Conservation (phyloP, 2,797 vertebrate genomes). For the Borostomias antarcticus region DNA sequence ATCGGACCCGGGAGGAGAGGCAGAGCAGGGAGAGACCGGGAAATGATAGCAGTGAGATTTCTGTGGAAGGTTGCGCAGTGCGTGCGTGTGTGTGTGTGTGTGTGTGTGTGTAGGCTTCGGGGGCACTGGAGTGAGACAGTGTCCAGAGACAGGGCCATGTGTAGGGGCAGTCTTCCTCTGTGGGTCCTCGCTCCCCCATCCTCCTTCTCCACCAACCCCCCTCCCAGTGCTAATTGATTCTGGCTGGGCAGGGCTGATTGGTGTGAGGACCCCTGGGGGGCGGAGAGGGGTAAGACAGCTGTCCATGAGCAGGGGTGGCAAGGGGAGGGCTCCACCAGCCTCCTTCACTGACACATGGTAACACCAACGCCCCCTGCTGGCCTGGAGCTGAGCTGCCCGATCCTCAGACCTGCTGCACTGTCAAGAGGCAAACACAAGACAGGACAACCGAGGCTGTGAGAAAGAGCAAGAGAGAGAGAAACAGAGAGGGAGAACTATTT, state of each 20-base stretch:
- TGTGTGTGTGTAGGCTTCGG: neutral
- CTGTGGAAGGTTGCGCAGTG: neutral
- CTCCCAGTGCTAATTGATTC: constrained; percentile 67
- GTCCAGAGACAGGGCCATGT: constrained; percentile 43
- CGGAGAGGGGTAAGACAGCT: constrained; percentile 52
- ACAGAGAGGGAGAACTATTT: neutral
- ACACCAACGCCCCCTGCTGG: constrained; percentile 34
- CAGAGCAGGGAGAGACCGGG: neutral
- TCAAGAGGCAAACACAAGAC: neutral
- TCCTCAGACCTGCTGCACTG: neutral
- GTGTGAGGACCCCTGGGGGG: constrained; percentile 61
- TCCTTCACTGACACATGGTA: constrained; percentile 26
- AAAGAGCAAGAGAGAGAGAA: neutral
- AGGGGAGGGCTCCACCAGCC: constrained; percentile 37
- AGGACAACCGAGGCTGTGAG: neutral
- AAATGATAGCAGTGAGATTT: neutral
- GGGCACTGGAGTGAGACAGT: constrained; percentile 24
- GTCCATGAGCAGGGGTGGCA: constrained; percentile 43
- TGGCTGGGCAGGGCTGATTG: constrained; percentile 63
- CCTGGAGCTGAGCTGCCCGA: constrained; percentile 2
- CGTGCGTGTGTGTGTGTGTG: constrained; percentile 9
- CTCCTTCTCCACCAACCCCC: constrained; percentile 33
- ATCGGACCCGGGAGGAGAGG: neutral
- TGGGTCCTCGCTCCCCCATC: constrained; percentile 32
- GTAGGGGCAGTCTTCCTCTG: constrained; percentile 48